Conservation (phyloP, 2,888 invertebrate genomes). For the Phytoseiulus persimilis region DNA sequence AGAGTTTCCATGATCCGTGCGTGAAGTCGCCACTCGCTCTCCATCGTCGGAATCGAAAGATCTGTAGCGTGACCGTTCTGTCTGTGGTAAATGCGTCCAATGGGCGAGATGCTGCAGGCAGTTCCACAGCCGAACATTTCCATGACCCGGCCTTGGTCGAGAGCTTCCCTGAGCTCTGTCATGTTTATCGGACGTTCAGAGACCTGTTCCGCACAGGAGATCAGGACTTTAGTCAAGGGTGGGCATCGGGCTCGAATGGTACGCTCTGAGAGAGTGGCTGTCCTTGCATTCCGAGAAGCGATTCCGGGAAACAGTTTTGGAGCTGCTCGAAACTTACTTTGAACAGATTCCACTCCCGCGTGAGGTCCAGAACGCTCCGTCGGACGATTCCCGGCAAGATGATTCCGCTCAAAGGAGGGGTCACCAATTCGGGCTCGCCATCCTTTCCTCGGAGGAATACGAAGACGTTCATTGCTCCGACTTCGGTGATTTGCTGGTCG, state of each 20-base stretch:
- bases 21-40: conserved; percentile 64
- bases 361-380: conserved; percentile 71
- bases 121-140: conserved; percentile 98
- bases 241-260: too few relatives aligned
- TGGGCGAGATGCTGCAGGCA: conserved; percentile 86
- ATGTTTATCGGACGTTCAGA: conserved; percentile 73
- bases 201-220: conserved; percentile 49
- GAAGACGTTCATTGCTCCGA: conserved; percentile 97
- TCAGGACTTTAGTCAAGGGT: not conserved
- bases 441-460: conserved; percentile 74
- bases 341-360: conserved; percentile 69
- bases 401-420: conserved; percentile 78
- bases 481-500: conserved; percentile 87
- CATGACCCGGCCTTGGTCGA: conserved; percentile 73
- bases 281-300: too few relatives aligned
- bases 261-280: too few relatives aligned
- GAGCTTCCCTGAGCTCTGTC: conserved; percentile 65
- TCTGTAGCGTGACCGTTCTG: conserved; percentile 51
- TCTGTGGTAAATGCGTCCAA: conserved; percentile 72
- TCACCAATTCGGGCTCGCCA: conserved; percentile 83
- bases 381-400: conserved; percentile 92
- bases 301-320: too few relatives aligned
- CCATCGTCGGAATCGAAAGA: conserved; percentile 54
- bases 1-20: conserved; percentile 66
- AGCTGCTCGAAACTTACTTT: conserved; percentile 53